These are phyloP conservation scores for Caloenas nicobarica DNA, from an alignment of 2,113 vertebrate species.

Conservation along the genomic window DNA sequence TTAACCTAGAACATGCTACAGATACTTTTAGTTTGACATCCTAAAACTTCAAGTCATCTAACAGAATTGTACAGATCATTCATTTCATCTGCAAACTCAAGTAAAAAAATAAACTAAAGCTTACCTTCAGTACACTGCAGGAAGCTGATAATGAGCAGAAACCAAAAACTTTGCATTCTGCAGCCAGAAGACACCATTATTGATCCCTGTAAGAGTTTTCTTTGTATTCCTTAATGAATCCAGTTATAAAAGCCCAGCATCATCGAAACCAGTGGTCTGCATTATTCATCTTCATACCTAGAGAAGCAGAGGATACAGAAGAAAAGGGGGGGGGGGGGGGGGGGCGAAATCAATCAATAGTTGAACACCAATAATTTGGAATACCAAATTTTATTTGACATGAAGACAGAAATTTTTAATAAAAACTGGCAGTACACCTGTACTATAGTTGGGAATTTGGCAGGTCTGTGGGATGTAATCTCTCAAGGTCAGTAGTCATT, in stretches of 20 bases:
- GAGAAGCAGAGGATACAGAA: conserved; percentile 57
- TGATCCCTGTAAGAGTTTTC: conserved; percentile 83
- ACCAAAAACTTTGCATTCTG: conserved; percentile 93
- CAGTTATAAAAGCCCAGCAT: conserved; percentile 89
- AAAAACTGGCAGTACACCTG: not conserved
- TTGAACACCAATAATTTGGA: conserved; percentile 6
- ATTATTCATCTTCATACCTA: conserved; percentile 92
- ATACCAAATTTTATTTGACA: conserved; percentile 6
- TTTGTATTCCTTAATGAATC: conserved; percentile 85
- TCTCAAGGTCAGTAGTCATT: not conserved
- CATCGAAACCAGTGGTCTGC: conserved; percentile 83
- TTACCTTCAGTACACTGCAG: conserved; percentile 95
- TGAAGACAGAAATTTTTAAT: not conserved
- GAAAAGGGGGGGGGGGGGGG: not conserved
- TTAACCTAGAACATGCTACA: not conserved
- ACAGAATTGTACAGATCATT: not conserved
- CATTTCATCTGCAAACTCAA: not conserved
- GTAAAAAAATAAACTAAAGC: conserved; percentile 32
- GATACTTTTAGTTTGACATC: not conserved
- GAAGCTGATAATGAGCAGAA: conserved; percentile 90
- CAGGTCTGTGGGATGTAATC: not conserved
- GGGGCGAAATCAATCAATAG: conserved; percentile 71
- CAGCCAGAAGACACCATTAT: conserved; percentile 93
- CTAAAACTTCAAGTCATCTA: not conserved
- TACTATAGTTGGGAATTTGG: not conserved